A percentile compares a stretch with the other conserved stretches of the same genome.
These are phyloP conservation scores for Echiichthys vipera DNA, from an alignment of 2,797 vertebrate species.

Conservation along the genomic window DNA sequence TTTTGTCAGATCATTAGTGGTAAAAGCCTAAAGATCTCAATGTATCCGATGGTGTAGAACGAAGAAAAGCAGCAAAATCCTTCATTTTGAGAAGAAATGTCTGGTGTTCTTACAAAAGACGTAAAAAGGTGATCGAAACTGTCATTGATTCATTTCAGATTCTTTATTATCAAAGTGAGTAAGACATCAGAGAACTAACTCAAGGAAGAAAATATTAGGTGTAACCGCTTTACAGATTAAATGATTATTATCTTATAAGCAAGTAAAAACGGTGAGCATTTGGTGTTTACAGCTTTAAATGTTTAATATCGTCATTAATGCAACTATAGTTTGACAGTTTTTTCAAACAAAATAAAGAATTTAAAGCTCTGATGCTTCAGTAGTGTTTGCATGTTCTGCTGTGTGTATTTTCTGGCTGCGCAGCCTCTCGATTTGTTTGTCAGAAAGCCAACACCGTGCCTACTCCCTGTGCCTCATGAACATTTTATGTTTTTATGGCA, in stretches of 20 bases:
- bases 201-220: too few species aligned
- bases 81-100: too few species aligned
- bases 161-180: too few species aligned
- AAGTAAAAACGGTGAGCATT: neutral
- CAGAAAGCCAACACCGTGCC: neutral
- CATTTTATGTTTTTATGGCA: slow-evolving; percentile 54
- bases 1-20: too few species aligned
- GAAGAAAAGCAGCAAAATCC: too few species aligned
- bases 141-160: too few species aligned
- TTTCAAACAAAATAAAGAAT: neutral
- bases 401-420: neutral
- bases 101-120: too few species aligned
- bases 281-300: neutral
- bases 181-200: too few species aligned
- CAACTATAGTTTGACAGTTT: neutral
- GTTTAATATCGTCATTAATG: neutral
- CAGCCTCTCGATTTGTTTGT: neutral
- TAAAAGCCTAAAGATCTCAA: too few species aligned
- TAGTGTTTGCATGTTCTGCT: neutral
- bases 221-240: too few species aligned
- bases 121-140: too few species aligned
- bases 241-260: neutral
- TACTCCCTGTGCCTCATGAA: slow-evolving; percentile 35
- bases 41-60: too few species aligned
- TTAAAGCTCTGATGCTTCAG: neutral